These are phyloP conservation scores for Nomada flava DNA, from an alignment of 2,888 invertebrate genomes.

Conservation along the genomic window DNA sequence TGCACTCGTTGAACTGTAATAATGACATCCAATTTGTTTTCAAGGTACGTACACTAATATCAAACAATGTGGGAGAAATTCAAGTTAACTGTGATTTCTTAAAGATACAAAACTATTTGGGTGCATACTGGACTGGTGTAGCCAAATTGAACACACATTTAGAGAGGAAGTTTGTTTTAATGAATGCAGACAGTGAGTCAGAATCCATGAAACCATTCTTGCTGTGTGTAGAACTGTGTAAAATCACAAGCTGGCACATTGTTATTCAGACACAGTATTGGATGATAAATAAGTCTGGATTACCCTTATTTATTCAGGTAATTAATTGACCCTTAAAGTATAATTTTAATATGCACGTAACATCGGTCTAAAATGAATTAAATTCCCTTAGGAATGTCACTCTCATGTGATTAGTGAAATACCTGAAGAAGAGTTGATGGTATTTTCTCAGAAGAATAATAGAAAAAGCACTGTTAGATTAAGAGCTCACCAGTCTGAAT, in stretches of 20 bases:
- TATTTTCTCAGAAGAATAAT: conserved; percentile 88
- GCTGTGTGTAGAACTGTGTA: conserved; percentile 88
- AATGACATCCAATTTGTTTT: conserved; percentile 85
- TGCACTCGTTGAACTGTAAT: conserved; percentile 88
- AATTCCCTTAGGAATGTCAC: conserved; percentile 86
- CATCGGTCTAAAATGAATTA: conserved; percentile 5
- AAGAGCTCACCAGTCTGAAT: conserved; percentile 87
- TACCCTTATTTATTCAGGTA: conserved; percentile 93
- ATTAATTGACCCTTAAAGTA: conserved; percentile 27
- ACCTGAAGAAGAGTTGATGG: conserved; percentile 88
- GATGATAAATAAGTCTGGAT: conserved; percentile 95
- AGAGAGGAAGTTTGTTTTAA: conserved; percentile 87
- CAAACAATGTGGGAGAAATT: background rate
- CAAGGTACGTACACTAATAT: conserved; percentile 75
- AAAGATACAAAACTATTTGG: conserved; percentile 87
- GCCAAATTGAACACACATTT: conserved; percentile 89
- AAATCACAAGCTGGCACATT: conserved; percentile 88
- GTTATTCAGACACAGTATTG: conserved; percentile 93
- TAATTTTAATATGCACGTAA: background rate
- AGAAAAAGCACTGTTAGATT: conserved; percentile 85
- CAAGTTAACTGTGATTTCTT: conserved; percentile 40
- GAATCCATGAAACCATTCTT: conserved; percentile 88
- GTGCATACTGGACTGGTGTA: conserved; percentile 89
- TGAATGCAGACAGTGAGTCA: conserved; percentile 88
- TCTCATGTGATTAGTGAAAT: conserved; percentile 87